Evolutionary conservation across 2,797 vertebrate genomes (phyloP).

Genomic region (Anas acuta): DNA sequence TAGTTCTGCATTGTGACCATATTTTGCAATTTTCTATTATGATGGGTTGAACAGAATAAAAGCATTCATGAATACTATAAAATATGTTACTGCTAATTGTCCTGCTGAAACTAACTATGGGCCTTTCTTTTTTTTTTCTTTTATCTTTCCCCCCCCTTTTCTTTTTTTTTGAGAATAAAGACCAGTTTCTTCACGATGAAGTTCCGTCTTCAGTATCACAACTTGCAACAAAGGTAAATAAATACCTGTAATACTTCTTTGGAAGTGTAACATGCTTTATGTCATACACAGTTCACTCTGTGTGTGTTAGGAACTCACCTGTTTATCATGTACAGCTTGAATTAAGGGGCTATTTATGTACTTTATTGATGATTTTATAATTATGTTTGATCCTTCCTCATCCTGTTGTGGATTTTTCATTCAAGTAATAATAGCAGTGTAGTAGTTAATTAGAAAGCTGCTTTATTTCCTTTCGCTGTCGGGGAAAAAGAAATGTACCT

Average conservation of each 20-base stretch:
- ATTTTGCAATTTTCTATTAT: neutral
- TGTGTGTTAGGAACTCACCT: neutral
- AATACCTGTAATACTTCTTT: slow-evolving; percentile 47
- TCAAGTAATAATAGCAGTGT: neutral
- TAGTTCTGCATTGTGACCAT: neutral
- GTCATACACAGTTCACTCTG: neutral
- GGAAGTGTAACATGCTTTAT: neutral
- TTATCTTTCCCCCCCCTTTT: slow-evolving; percentile 12
- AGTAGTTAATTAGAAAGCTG: neutral
- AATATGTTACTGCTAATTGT: neutral
- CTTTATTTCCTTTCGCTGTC: neutral
- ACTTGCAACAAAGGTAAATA: slow-evolving; percentile 89
- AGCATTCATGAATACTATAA: slow-evolving; percentile 4
- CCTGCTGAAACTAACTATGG: slow-evolving; percentile 26
- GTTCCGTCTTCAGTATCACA: slow-evolving; percentile 77
- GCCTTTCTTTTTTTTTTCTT: slow-evolving; percentile 43
- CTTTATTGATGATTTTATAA: neutral
- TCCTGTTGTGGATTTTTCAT: neutral
- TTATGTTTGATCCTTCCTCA: neutral
- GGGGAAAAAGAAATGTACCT: neutral
- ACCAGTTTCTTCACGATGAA: slow-evolving; percentile 83
- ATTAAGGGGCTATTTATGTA: neutral
- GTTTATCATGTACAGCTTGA: neutral
- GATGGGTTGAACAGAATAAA: neutral
- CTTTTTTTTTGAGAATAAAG: slow-evolving; percentile 84